Conservation (phyloP, 1,140 invertebrate genomes). For the Zaprionus lachaisei region DNA sequence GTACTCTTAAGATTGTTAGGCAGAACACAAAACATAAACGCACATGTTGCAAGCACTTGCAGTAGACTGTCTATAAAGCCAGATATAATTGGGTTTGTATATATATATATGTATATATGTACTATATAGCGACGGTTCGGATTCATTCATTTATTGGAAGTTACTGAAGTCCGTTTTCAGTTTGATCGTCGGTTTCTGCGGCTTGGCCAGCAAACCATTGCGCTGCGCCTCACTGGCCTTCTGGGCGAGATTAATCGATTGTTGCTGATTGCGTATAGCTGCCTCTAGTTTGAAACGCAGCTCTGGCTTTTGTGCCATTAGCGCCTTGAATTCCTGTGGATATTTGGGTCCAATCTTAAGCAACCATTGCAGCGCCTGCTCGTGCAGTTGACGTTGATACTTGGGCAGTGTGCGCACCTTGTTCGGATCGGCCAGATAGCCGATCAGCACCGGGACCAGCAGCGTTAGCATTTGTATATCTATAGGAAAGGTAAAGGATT, state of each 20-base stretch:
- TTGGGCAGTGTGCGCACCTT: slow-evolving; percentile 87
- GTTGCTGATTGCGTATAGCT: slow-evolving; percentile 92
- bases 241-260: slow-evolving; percentile 85
- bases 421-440: slow-evolving; percentile 90
- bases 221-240: slow-evolving; percentile 84
- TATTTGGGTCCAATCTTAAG: slow-evolving; percentile 96
- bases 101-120: slow-evolving; percentile 11
- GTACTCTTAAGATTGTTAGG: slow-evolving; percentile 37
- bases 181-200: slow-evolving; percentile 93
- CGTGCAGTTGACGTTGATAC: slow-evolving; percentile 90
- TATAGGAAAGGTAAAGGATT: slow-evolving; percentile 79
- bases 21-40: slow-evolving; percentile 16
- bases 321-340: slow-evolving; percentile 95
- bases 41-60: slow-evolving; percentile 12
- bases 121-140: slow-evolving; percentile 6
- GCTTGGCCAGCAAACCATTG: slow-evolving; percentile 84
- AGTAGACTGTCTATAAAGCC: slow-evolving; percentile 32
- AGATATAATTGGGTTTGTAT: slow-evolving; percentile 30
- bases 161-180: slow-evolving; percentile 98
- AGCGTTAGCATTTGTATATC: slow-evolving; percentile 95
- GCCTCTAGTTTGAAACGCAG: slow-evolving; percentile 93
- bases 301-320: slow-evolving; percentile 93
- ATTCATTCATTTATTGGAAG: slow-evolving; percentile 86
- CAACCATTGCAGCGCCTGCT: slow-evolving; percentile 93
- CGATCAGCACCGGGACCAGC: slow-evolving; percentile 94